These are phyloP conservation scores for Sebastes hubbsi DNA, from an alignment of 2,797 vertebrate species.

Conservation along the genomic window DNA sequence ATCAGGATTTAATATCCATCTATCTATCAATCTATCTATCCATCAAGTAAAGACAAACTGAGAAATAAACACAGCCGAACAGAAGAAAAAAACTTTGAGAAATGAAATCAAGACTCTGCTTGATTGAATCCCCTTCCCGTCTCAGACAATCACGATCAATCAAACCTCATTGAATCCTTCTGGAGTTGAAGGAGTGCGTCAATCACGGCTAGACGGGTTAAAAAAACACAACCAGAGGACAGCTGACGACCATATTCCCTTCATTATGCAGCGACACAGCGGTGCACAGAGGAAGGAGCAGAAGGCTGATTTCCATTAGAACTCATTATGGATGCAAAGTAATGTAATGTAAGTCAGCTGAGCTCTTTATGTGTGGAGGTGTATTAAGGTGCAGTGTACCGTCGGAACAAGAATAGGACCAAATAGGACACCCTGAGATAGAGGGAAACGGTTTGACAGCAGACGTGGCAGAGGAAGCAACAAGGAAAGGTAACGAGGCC, in stretches of 20 bases:
- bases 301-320: constrained; percentile 11
- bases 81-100: background rate
- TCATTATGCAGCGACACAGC: constrained; percentile 3
- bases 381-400: background rate
- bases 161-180: background rate
- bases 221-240: background rate
- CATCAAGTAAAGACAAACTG: background rate
- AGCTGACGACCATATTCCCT: background rate
- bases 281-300: background rate
- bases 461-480: constrained; percentile 1
- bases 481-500: background rate
- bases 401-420: constrained; percentile 3
- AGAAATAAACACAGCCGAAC: background rate
- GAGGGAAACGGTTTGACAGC: background rate
- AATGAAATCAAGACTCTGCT: background rate
- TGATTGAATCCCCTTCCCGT: background rate
- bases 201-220: background rate
- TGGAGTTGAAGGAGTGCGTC: background rate
- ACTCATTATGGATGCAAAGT: constrained; percentile 22
- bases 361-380: background rate
- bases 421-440: background rate
- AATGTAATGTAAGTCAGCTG: constrained; percentile 15
- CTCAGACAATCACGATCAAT: background rate
- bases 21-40: too few species aligned
- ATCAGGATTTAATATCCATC: too few species aligned